phyloP scores from a whole-genome alignment of 2,113 vertebrate species.

The Sterrhoptilus dennistouni region DNA sequence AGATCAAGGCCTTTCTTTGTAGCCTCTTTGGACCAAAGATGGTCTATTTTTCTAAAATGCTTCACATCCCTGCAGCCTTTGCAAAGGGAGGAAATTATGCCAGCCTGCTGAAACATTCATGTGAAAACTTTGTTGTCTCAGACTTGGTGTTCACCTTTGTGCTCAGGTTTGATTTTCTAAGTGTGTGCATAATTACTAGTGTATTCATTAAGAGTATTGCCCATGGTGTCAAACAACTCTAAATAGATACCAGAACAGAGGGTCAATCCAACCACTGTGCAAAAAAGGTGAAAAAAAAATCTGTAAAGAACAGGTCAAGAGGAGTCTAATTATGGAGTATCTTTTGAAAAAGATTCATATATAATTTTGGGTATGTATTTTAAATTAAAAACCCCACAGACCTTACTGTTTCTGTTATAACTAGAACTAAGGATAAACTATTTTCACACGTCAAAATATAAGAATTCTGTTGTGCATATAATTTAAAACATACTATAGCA shows the following conservation, averaged over 20 bases:
- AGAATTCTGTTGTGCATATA: neutral
- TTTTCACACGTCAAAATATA: neutral
- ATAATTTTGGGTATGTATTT: neutral
- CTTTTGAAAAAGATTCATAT: neutral
- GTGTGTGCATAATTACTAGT: neutral
- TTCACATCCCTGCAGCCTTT: neutral
- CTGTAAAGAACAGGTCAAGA: neutral
- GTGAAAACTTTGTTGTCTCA: neutral
- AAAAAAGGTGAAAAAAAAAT: neutral
- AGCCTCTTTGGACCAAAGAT: neutral
- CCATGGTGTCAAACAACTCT: neutral
- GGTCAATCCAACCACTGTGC: neutral
- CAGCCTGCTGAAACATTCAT: neutral
- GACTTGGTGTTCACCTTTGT: neutral
- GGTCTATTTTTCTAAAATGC: neutral
- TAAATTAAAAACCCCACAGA: neutral
- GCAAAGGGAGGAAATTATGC: neutral
- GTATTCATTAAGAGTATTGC: slow-evolving; percentile 1
- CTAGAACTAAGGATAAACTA: neutral
- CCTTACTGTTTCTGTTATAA: neutral
- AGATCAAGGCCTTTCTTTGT: slow-evolving; percentile 12
- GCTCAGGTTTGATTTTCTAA: slow-evolving; percentile 3
- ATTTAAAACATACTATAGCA: neutral
- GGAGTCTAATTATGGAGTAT: neutral
- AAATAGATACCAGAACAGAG: neutral